Percentiles rank a stretch among this genome's conserved stretches.
Conservation (phyloP, 2,888 invertebrate genomes). For the Microplitis deprimator region DNA sequence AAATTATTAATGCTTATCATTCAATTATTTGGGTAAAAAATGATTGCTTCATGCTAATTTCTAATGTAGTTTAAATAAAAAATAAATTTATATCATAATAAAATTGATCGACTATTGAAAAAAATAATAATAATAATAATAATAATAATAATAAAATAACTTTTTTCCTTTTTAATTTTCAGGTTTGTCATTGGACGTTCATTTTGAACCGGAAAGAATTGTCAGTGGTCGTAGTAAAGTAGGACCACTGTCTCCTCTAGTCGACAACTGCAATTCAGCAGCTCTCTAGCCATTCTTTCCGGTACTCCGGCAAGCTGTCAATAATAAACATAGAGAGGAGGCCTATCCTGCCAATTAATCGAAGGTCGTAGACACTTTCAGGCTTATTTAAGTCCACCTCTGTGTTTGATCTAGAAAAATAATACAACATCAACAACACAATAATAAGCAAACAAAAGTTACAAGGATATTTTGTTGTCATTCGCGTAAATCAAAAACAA, state of each 20-base stretch:
- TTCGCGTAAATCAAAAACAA: slow-evolving; percentile 24
- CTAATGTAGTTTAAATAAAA: not conserved
- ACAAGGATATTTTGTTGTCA: slow-evolving; percentile 19
- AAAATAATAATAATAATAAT: slow-evolving; percentile 17
- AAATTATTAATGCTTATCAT: not conserved
- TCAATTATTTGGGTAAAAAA: not conserved
- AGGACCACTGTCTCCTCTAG: slow-evolving; percentile 84
- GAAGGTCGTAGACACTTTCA: slow-evolving; percentile 39
- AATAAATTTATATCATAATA: slow-evolving; percentile 8
- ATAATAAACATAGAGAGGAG: slow-evolving; percentile 48
- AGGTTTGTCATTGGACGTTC: slow-evolving; percentile 83
- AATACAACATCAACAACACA: slow-evolving; percentile 1
- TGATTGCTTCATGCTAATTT: not conserved
- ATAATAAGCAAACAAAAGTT: slow-evolving; percentile 17
- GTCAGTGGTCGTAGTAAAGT: slow-evolving; percentile 79
- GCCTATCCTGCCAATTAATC: slow-evolving; percentile 51
- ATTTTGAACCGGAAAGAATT: slow-evolving; percentile 84
- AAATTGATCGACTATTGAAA: not conserved
- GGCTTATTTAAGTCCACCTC: slow-evolving; percentile 40
- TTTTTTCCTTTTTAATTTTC: slow-evolving; percentile 51
- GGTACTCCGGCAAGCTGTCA: slow-evolving; percentile 41
- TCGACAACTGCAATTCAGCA: slow-evolving; percentile 81
- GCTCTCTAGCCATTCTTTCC: slow-evolving; percentile 76
- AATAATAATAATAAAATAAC: slow-evolving; percentile 13
- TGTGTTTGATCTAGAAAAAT: slow-evolving; percentile 21